phyloP scores from a whole-genome alignment of 2,113 vertebrate species.

The Daphoenositta chrysoptera region DNA sequence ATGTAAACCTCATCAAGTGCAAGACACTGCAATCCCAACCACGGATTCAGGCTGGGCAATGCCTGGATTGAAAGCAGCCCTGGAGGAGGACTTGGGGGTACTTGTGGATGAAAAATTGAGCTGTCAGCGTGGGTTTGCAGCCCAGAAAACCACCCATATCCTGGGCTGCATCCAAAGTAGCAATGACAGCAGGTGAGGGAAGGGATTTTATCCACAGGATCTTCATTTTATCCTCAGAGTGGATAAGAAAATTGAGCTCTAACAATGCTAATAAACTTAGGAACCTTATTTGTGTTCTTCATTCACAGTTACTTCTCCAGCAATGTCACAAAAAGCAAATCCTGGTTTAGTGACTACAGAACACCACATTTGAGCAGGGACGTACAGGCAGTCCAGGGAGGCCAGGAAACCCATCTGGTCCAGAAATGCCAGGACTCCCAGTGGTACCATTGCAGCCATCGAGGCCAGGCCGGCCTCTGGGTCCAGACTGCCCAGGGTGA shows the following conservation, averaged over 20 bases:
- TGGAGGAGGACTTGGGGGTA: background rate
- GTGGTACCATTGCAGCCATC: constrained; percentile 91
- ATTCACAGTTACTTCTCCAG: background rate
- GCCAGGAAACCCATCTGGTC: constrained; percentile 71
- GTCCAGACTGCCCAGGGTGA: constrained; percentile 84
- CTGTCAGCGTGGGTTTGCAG: background rate
- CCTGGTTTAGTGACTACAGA: background rate
- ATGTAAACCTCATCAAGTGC: background rate
- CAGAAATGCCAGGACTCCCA: constrained; percentile 78
- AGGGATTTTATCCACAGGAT: background rate
- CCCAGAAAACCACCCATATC: background rate
- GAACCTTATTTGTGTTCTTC: background rate
- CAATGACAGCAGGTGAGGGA: background rate
- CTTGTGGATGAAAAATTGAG: background rate
- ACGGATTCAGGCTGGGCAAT: fast-evolving
- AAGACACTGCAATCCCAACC: background rate
- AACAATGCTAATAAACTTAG: background rate
- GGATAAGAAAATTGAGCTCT: background rate
- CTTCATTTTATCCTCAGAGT: background rate
- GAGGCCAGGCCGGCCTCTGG: constrained; percentile 78
- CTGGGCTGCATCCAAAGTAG: background rate
- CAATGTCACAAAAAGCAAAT: background rate
- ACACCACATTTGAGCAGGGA: background rate
- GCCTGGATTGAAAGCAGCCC: background rate
- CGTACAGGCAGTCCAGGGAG: constrained; percentile 74